These are phyloP conservation scores for Erethizon dorsatum DNA, from an alignment of 2,797 vertebrate species.

Conservation along the genomic window DNA sequence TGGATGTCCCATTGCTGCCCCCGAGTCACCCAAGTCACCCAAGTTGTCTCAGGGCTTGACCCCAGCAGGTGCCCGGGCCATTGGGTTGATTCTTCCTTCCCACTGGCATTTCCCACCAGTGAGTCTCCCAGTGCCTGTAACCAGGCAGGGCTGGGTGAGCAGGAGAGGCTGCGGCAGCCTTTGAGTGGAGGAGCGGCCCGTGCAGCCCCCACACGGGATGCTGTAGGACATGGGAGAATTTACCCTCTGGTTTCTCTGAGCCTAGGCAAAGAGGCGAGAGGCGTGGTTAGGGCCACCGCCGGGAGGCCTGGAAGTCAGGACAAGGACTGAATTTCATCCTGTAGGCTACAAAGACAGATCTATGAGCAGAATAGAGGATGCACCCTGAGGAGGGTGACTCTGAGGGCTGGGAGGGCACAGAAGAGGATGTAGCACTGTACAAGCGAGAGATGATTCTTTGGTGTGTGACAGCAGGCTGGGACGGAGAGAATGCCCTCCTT, in stretches of 20 bases:
- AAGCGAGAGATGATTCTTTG: rapidly evolving
- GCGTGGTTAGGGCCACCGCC: background rate
- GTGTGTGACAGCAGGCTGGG: background rate
- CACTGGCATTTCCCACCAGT: background rate
- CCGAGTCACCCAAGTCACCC: background rate
- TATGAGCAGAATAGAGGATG: background rate
- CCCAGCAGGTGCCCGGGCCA: background rate
- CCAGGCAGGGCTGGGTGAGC: background rate
- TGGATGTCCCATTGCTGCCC: conserved; percentile 50
- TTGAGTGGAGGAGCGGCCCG: background rate
- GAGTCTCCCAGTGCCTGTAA: background rate
- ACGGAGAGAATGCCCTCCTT: rapidly evolving
- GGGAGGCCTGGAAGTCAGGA: background rate
- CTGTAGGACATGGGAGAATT: rapidly evolving
- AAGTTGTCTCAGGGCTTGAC: conserved; percentile 16
- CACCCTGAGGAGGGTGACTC: background rate
- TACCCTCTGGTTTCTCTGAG: background rate
- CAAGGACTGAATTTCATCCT: too few species aligned
- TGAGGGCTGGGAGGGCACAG: background rate
- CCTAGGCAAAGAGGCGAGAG: background rate
- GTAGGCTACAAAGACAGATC: background rate
- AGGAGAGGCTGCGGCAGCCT: background rate
- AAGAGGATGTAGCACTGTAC: background rate
- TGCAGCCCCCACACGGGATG: rapidly evolving
- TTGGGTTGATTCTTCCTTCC: background rate